Base-by-base conservation (phyloP, 1,140 invertebrate genomes). In the Lordiphosa clarofinis region DNA sequence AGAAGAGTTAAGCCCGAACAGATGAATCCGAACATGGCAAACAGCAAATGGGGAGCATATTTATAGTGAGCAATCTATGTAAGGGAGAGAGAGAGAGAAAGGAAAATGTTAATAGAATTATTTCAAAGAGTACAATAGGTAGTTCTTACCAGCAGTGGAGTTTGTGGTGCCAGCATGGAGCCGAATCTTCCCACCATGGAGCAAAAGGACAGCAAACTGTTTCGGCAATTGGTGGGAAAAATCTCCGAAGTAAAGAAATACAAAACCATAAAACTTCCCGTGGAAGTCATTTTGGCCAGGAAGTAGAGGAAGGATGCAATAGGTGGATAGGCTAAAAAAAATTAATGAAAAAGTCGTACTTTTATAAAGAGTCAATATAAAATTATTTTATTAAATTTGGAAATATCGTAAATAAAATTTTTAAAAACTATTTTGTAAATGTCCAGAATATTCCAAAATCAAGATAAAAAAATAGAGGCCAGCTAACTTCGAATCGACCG, bases 151-250 rank as follows among this genome's bases (percentile, higher is more conserved):
- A 94, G 82, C 38, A 94, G 88, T n/a, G 92, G 92, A 35, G 92
- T 92, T 89, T 94, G 92, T 84, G 94, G 94, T 19, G 94, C 93
- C 24, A 94, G 84, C 87, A 94, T 93, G n/a, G 93, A 94, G 4
- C 94, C 94, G 56, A 94, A 78, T 33, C 94, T 89, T 15, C 93
- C 94, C 43, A 94, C 89, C 87, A 94, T 93, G 24, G 94, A 94
- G 72, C 93, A 93, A 54, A 90, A 92, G 44, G 89, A 93, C 19
- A 95, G 90, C 15, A 93, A 87, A 12, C 92, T 92, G 56, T 92
- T 91, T 48, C 94, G 90, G 54, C 92, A 87, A 39, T 89, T 90
- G 4, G 94, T 95, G 6, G 94, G 94, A 76, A 94, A 95, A 79
- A 94, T 89, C 89, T 95, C 94, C 9, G 93, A 91, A 2, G 93